phyloP scores from a whole-genome alignment of 2,888 invertebrate genomes.

The Chironomus riparius region DNA sequence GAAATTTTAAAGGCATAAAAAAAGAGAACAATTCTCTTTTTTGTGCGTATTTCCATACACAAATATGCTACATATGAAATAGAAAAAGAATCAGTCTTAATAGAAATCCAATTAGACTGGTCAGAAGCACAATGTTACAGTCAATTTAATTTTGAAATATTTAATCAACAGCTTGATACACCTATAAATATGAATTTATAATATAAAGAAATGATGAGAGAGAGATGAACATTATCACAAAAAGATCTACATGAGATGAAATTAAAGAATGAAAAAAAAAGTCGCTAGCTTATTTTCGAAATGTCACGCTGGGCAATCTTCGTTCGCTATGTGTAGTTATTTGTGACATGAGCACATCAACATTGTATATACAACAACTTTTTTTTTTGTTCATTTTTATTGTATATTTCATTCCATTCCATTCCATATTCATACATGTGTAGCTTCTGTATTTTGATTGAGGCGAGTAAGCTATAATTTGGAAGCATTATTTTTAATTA shows the following conservation, averaged over 20 bases:
- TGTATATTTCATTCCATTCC: background rate
- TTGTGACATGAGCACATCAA: conserved; percentile 27
- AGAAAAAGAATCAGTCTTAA: background rate
- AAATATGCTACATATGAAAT: background rate
- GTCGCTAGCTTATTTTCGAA: background rate
- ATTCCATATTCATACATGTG: background rate
- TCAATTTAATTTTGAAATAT: conserved; percentile 9
- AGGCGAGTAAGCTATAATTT: conserved; percentile 23
- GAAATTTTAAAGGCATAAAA: background rate
- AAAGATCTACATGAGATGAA: background rate
- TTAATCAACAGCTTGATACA: conserved; percentile 3
- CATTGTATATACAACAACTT: background rate
- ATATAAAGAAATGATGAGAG: background rate
- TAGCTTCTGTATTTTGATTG: conserved; percentile 26
- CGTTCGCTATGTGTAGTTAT: conserved; percentile 6
- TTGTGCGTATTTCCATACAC: background rate
- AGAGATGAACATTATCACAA: background rate
- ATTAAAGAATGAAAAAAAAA: background rate
- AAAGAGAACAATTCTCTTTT: background rate
- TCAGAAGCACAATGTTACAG: background rate
- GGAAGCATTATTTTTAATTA: conserved; percentile 27
- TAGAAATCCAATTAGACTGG: background rate
- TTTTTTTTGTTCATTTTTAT: background rate
- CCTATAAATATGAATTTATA: background rate
- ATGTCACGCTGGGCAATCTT: conserved; percentile 23